phyloP scores from a whole-genome alignment of 2,113 vertebrate genomes.

The Scalopus aquaticus region DNA sequence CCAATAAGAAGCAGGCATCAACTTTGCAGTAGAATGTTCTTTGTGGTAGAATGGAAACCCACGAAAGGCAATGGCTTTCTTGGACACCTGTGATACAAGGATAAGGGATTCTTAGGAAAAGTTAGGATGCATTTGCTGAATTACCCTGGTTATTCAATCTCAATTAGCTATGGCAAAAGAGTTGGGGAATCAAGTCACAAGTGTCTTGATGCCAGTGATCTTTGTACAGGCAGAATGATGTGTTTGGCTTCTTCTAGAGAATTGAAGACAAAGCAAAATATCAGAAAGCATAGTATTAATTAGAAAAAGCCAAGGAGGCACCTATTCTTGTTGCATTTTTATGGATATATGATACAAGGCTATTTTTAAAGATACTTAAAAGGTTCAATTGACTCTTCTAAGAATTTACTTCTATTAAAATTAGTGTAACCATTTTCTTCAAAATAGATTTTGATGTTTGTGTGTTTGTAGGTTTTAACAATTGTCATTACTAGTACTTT shows the following conservation, averaged over 20 bases:
- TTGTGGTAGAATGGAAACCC: not conserved
- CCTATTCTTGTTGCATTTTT: not conserved
- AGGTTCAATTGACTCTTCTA: not conserved
- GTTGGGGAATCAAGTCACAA: not conserved
- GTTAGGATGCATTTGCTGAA: not conserved
- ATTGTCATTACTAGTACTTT: not conserved
- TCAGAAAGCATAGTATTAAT: not conserved
- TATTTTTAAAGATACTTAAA: not conserved
- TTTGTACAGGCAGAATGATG: not conserved
- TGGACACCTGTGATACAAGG: not conserved
- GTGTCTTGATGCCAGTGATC: not conserved
- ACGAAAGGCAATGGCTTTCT: not conserved
- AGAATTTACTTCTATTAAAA: slow-evolving; percentile 32
- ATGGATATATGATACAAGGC: not conserved
- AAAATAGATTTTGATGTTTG: not conserved
- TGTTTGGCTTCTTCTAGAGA: not conserved
- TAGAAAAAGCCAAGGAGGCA: not conserved
- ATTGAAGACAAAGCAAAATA: slow-evolving; percentile 5
- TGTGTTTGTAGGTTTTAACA: slow-evolving; percentile 16
- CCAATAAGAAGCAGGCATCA: not conserved
- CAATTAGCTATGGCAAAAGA: not conserved
- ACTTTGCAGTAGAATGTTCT: not conserved
- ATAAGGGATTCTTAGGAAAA: not conserved
- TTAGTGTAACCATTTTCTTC: slow-evolving; percentile 23
- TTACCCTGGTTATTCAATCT: not conserved